phyloP scores from a whole-genome alignment of 1,140 invertebrate genomes.

The Coenobita brevimanus region DNA sequence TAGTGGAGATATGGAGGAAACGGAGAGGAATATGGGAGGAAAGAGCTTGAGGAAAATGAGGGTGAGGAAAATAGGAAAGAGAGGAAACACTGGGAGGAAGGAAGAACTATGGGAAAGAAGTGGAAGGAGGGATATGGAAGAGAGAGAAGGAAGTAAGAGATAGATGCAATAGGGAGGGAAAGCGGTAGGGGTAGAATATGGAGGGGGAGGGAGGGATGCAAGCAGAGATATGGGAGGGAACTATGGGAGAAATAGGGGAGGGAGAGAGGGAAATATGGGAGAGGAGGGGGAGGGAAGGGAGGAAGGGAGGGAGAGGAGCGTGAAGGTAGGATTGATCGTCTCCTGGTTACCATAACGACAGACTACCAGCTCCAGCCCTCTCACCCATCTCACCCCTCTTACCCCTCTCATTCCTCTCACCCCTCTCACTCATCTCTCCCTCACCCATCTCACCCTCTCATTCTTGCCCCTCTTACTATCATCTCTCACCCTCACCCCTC shows the following conservation, averaged over 20 bases:
- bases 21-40: neutral
- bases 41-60: neutral
- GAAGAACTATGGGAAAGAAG: too few species aligned
- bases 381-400: neutral
- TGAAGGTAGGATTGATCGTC: too few species aligned
- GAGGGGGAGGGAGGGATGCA: neutral
- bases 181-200: too few species aligned
- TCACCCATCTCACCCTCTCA: too few species aligned
- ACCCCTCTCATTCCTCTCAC: neutral
- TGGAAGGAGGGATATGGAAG: too few species aligned
- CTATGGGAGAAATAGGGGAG: too few species aligned
- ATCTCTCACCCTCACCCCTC: neutral
- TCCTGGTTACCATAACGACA: too few species aligned
- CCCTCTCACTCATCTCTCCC: neutral
- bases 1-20: neutral
- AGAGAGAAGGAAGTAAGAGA: too few species aligned
- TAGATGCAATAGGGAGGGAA: too few species aligned
- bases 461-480: neutral
- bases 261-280: too few species aligned
- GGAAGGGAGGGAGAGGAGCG: too few species aligned
- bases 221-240: neutral
- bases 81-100: neutral
- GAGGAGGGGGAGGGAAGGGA: too few species aligned
- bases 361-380: neutral
- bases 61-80: conserved; percentile 2